Evolutionary conservation across 1,140 invertebrate genomes (phyloP).

Genomic region (Papilio polyxenes): DNA sequence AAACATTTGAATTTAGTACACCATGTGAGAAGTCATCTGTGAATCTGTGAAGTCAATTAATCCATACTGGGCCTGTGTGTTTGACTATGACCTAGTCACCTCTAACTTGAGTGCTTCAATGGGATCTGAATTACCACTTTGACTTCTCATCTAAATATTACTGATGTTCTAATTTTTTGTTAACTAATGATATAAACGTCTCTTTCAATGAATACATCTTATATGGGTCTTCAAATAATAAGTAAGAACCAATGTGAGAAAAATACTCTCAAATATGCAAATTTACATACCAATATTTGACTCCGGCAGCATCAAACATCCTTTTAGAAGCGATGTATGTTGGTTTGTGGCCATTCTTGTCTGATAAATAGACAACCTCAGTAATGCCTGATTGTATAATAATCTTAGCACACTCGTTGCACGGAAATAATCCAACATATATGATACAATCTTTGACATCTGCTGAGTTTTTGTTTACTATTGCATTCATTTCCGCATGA

Average conservation of each 20-base stretch:
- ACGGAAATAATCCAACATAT: conserved; percentile 95
- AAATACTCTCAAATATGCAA: not conserved
- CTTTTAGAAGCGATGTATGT: conserved; percentile 87
- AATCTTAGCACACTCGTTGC: conserved; percentile 98
- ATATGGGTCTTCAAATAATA: too few species aligned
- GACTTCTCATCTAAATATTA: too few species aligned
- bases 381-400: conserved; percentile 97
- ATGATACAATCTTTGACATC: conserved; percentile 90
- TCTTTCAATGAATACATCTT: too few species aligned
- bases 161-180: too few species aligned
- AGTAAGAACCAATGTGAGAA: not conserved
- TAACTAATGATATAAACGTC: too few species aligned
- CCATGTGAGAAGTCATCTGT: too few species aligned
- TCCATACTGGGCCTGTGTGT: too few species aligned
- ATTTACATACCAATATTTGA: conserved; percentile 81
- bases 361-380: conserved; percentile 89
- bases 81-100: too few species aligned
- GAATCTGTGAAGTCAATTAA: too few species aligned
- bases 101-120: too few species aligned
- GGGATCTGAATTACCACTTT: too few species aligned
- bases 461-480: conserved; percentile 93
- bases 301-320: conserved; percentile 89
- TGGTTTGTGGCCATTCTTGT: conserved; percentile 87
- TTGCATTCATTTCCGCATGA: conserved; percentile 98
- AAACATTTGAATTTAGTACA: too few species aligned